Evolutionary conservation across 2,888 invertebrate genomes (phyloP).

Genomic region (Dasysyrphus tricinctus): DNA sequence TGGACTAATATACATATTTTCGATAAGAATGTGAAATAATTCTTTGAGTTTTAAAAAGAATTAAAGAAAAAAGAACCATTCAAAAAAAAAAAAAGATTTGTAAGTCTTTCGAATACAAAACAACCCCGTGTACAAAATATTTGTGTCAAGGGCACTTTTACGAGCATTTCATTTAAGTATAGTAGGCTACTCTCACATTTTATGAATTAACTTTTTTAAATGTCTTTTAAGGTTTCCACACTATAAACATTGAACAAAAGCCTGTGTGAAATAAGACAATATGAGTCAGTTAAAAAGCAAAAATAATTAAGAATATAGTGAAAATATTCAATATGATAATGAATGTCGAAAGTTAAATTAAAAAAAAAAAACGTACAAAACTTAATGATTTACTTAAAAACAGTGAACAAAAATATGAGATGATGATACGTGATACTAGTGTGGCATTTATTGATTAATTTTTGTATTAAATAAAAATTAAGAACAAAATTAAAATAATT

Average conservation of each 20-base stretch:
- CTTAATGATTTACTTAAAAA: conserved; percentile 4
- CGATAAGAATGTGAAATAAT: too few species aligned
- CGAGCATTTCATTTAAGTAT: not conserved
- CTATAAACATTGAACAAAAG: not conserved
- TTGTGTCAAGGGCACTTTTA: too few species aligned
- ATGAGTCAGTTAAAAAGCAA: not conserved
- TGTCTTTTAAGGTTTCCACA: conserved; percentile 38
- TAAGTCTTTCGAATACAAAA: too few species aligned
- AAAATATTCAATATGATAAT: not conserved
- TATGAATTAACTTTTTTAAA: not conserved
- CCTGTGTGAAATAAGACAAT: not conserved
- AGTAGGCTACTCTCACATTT: not conserved
- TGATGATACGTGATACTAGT: conserved; percentile 57
- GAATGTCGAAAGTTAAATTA: not conserved
- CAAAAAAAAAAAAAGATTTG: too few species aligned
- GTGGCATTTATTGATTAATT: conserved; percentile 61
- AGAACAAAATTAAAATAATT: not conserved
- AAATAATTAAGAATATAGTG: not conserved
- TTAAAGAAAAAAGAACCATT: not conserved
- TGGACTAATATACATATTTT: too few species aligned
- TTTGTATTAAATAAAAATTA: not conserved
- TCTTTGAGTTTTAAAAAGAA: not conserved
- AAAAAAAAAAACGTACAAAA: conserved; percentile 7
- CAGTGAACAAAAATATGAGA: conserved; percentile 33
- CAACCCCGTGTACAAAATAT: too few species aligned